A percentile compares a stretch with the other conserved stretches of the same genome.
phyloP scores from a whole-genome alignment of 2,113 vertebrate genomes.

The Psittacula cyanocephala region DNA sequence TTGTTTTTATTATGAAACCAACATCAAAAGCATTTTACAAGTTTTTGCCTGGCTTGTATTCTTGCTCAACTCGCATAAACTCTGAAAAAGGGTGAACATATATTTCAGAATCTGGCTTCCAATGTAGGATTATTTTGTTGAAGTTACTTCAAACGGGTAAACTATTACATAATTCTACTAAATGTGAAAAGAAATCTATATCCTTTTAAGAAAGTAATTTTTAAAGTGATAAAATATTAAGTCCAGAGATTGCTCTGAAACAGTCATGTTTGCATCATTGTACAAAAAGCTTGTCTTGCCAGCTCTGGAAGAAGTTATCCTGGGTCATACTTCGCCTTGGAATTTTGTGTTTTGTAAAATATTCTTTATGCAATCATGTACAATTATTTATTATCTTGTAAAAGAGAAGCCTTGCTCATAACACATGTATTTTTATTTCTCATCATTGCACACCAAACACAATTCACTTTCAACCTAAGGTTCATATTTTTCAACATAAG shows the following conservation, averaged over 20 bases:
- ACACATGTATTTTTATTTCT: not conserved
- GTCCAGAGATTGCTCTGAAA: not conserved
- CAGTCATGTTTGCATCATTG: not conserved
- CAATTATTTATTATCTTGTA: conserved; percentile 5
- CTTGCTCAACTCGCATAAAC: not conserved
- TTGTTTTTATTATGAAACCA: not conserved
- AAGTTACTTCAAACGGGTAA: not conserved
- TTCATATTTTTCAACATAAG: not conserved
- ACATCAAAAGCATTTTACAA: not conserved
- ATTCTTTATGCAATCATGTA: not conserved
- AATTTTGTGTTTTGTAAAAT: not conserved
- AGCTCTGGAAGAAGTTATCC: not conserved
- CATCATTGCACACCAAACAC: not conserved
- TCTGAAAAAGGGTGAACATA: rapidly evolving
- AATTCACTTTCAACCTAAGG: not conserved
- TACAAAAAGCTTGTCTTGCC: not conserved
- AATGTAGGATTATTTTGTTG: not conserved
- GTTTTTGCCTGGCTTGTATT: not conserved
- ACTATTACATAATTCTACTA: not conserved
- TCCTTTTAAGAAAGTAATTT: not conserved
- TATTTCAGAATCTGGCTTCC: not conserved
- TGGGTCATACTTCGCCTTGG: not conserved
- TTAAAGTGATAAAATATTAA: not conserved
- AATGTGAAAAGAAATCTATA: not conserved
- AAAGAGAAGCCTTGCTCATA: not conserved